Evolutionary conservation across 1,140 invertebrate genomes (phyloP).

Genomic region (Pemphigus obesinymphae): DNA sequence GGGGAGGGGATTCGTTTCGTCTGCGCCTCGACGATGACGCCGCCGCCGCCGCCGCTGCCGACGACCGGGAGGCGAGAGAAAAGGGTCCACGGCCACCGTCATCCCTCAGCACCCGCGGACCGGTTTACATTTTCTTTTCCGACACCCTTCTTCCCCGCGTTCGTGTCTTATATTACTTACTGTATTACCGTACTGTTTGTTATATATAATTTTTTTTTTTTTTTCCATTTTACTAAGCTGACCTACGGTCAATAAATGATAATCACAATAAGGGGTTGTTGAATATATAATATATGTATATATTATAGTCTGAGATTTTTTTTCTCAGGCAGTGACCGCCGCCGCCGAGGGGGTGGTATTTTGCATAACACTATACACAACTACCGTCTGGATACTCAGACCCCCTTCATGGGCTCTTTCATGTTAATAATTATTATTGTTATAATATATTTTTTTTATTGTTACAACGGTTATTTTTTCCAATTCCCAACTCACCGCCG

Average conservation of each 20-base stretch:
- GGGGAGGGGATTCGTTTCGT: background rate
- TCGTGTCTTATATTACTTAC: background rate
- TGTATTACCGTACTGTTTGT: background rate
- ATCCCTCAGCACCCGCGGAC: constrained; percentile 33
- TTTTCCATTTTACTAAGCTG: background rate
- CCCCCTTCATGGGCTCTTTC: background rate
- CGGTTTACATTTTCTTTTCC: constrained; percentile 11
- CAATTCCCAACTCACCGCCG: background rate
- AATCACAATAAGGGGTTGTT: constrained; percentile 1
- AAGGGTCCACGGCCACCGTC: background rate
- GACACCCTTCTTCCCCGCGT: background rate
- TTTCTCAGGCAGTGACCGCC: constrained; percentile 1
- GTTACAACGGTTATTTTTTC: constrained; percentile 39
- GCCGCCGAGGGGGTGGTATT: constrained; percentile 28
- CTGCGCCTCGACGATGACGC: background rate
- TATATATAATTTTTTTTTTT: background rate
- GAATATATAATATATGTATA: background rate
- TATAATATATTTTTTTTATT: constrained; percentile 4
- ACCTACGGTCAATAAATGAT: constrained; percentile 39
- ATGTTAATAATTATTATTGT: constrained; percentile 32
- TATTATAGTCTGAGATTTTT: constrained; percentile 35
- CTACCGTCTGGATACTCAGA: constrained; percentile 25
- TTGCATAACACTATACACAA: constrained; percentile 22
- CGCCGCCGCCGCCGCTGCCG: background rate
- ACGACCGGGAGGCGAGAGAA: background rate